A percentile compares a stretch with the other conserved stretches of the same genome.
Evolutionary conservation across 2,113 vertebrate genomes (phyloP).

Genomic region (Laterallus jamaicensis): DNA sequence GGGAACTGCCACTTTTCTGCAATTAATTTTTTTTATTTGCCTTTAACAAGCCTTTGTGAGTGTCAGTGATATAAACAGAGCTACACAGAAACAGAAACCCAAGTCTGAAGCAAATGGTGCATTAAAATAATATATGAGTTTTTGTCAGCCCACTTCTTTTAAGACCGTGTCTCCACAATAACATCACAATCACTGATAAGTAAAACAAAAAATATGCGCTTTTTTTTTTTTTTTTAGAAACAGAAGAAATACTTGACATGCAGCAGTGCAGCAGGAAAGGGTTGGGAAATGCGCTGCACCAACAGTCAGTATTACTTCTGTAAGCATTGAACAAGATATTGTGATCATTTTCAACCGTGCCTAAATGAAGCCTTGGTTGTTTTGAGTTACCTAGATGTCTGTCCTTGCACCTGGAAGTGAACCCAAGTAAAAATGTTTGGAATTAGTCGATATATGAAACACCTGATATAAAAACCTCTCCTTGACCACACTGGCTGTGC

Average conservation of each 20-base stretch:
- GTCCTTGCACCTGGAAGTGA: neutral
- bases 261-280: neutral
- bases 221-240: neutral
- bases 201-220: neutral
- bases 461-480: neutral
- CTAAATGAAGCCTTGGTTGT: neutral
- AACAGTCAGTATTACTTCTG: neutral
- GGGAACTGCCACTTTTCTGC: neutral
- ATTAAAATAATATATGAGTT: neutral
- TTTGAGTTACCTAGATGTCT: neutral
- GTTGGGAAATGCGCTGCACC: neutral
- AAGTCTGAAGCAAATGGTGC: neutral
- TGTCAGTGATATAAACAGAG: neutral
- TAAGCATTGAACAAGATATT: neutral
- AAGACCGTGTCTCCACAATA: neutral
- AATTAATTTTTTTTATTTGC: neutral
- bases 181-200: neutral
- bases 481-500: neutral
- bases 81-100: neutral
- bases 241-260: neutral
- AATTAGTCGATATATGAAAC: slow-evolving; percentile 21
- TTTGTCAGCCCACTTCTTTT: neutral
- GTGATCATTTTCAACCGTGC: neutral
- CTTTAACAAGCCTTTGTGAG: neutral
- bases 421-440: neutral